Conservation (phyloP, 2,797 vertebrate species). For the Vireo griseus region DNA sequence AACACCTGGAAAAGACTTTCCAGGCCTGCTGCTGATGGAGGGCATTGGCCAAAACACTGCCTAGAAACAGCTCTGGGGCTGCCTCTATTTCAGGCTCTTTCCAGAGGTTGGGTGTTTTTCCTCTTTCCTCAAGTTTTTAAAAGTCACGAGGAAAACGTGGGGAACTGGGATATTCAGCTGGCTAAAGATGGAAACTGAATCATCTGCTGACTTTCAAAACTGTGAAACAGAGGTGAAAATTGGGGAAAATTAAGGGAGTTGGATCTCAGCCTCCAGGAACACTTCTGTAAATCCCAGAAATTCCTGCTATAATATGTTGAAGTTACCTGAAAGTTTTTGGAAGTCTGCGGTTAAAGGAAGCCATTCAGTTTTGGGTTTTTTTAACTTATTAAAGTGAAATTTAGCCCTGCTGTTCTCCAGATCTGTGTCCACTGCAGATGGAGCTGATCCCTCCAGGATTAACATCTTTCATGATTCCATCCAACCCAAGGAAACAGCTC, state of each 20-base stretch:
- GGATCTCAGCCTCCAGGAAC: not conserved
- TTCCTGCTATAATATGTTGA: rapidly evolving
- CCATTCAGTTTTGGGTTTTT: rapidly evolving
- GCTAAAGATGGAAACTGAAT: not conserved
- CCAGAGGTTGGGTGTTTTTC: not conserved
- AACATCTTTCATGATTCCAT: not conserved
- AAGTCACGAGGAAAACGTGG: not conserved
- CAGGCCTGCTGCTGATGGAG: not conserved
- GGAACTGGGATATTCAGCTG: not conserved
- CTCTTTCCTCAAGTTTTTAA: not conserved
- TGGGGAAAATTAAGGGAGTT: not conserved
- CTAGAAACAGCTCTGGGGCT: not conserved
- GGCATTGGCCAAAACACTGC: not conserved
- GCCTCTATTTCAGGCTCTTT: not conserved
- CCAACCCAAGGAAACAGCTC: not conserved
- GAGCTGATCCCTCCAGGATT: not conserved
- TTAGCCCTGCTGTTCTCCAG: not conserved
- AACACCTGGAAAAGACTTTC: not conserved
- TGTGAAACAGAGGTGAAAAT: not conserved
- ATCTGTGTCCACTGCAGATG: not conserved
- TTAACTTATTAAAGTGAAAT: not conserved
- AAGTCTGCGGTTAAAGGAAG: not conserved
- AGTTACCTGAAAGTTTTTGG: not conserved
- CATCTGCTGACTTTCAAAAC: not conserved
- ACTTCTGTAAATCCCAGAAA: not conserved